Evolutionary conservation across 37 sponge, comb jelly and placozoan genomes (phyloP).

Genomic region (Oscarella lobularis): DNA sequence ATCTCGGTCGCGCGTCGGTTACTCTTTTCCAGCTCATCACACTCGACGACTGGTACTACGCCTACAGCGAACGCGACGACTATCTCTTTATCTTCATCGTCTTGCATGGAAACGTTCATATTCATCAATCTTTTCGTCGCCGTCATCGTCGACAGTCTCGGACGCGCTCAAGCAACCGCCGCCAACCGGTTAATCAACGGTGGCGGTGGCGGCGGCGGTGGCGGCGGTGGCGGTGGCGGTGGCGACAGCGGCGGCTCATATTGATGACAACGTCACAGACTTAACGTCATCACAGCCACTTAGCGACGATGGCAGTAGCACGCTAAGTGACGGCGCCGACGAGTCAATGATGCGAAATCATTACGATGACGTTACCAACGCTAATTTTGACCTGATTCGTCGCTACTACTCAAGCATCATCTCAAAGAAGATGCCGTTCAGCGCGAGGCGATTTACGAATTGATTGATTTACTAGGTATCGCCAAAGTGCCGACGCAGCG

Average conservation of each 20-base stretch:
- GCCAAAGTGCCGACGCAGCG: too few species aligned
- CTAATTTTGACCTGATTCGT: slow-evolving; percentile 7
- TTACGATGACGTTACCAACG: slow-evolving; percentile 10
- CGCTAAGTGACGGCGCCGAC: slow-evolving; percentile 3
- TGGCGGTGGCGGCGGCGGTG: neutral
- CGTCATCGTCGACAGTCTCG: slow-evolving; percentile 82
- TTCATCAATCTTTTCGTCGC: slow-evolving; percentile 80
- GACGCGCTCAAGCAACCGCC: slow-evolving; percentile 45
- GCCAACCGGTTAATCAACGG: too few species aligned
- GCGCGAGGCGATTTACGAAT: slow-evolving; percentile 24
- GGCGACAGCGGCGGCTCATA: neutral
- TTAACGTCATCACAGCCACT: neutral
- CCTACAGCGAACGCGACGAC: slow-evolving; percentile 41
- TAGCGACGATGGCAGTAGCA: neutral
- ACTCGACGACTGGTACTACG: slow-evolving; percentile 83
- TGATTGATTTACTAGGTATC: slow-evolving; percentile 45
- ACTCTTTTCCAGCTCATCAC: slow-evolving; percentile 83
- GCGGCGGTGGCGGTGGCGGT: too few species aligned
- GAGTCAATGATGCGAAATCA: neutral
- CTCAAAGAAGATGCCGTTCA: slow-evolving; percentile 6
- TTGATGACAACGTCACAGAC: neutral
- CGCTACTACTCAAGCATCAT: slow-evolving; percentile 33
- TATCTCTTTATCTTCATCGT: slow-evolving; percentile 70
- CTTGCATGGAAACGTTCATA: slow-evolving; percentile 71
- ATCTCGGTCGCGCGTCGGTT: slow-evolving; percentile 50